Evolutionary conservation across 1,140 invertebrate species (phyloP).

Genomic region (Drosophila bocki): DNA sequence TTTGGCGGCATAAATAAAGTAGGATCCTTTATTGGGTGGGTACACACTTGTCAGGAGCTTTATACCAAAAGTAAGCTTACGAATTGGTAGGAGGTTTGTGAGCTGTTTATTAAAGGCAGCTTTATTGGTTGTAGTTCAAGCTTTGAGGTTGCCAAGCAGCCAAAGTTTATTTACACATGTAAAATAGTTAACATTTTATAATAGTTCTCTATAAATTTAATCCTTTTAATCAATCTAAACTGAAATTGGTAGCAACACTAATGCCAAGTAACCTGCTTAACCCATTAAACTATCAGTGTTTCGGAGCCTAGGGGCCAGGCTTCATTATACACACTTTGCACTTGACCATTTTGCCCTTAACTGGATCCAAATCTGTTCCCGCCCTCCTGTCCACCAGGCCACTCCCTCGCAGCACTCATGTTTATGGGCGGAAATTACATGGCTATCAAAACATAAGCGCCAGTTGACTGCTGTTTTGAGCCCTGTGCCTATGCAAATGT

Average conservation of each 20-base stretch:
- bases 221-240: background rate
- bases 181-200: background rate
- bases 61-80: background rate
- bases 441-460: slow-evolving; percentile 79
- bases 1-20: background rate
- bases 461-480: slow-evolving; percentile 69
- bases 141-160: background rate
- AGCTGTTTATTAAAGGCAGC: background rate
- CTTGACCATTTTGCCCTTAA: slow-evolving; percentile 18
- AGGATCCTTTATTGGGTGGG: slow-evolving; percentile 24
- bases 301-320: slow-evolving; percentile 1
- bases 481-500: slow-evolving; percentile 66
- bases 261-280: background rate
- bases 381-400: slow-evolving; percentile 9
- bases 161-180: background rate
- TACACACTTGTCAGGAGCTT: slow-evolving; percentile 39
- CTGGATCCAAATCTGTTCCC: slow-evolving; percentile 13
- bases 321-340: slow-evolving; percentile 35
- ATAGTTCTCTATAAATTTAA: background rate
- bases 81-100: slow-evolving; percentile 25
- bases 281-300: slow-evolving; percentile 23
- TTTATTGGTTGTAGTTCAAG: slow-evolving; percentile 12
- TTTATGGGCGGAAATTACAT: slow-evolving; percentile 81
- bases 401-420: slow-evolving; percentile 31
- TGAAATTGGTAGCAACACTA: background rate